These are phyloP conservation scores for Rostratula benghalensis DNA, from an alignment of 2,113 vertebrate genomes.

Conservation along the genomic window DNA sequence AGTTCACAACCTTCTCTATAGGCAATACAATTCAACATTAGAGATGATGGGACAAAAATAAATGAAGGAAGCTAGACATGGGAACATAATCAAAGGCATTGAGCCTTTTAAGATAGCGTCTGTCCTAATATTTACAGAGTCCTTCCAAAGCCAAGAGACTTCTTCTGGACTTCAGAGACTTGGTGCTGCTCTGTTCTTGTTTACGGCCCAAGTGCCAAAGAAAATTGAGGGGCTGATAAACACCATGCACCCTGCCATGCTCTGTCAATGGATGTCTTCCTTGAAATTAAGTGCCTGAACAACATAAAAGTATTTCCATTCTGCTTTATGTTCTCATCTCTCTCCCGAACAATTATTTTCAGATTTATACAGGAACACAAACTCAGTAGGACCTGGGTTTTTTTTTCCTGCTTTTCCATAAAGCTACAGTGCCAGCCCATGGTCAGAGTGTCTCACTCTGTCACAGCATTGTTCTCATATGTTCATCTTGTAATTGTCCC, in stretches of 20 bases:
- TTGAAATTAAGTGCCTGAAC: not conserved
- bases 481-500: not conserved
- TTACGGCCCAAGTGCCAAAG: slow-evolving; percentile 19
- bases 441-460: not conserved
- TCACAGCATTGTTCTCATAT: not conserved
- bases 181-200: slow-evolving; percentile 24
- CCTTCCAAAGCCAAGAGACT: slow-evolving; percentile 10
- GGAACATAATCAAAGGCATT: slow-evolving; percentile 55
- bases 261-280: slow-evolving; percentile 35
- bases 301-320: slow-evolving; percentile 45
- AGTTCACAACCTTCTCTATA: slow-evolving; percentile 12
- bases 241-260: not conserved
- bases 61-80: slow-evolving; percentile 18
- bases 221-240: slow-evolving; percentile 23
- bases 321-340: slow-evolving; percentile 35
- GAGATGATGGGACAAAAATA: slow-evolving; percentile 42
- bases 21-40: not conserved
- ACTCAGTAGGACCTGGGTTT: not conserved
- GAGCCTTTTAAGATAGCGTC: slow-evolving; percentile 37
- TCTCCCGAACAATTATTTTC: slow-evolving; percentile 14
- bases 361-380: not conserved
- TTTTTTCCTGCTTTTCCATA: not conserved
- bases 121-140: slow-evolving; percentile 47
- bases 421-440: not conserved
- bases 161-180: slow-evolving; percentile 59